phyloP scores from a whole-genome alignment of 2,113 vertebrate genomes.

The Baryphthengus martii region DNA sequence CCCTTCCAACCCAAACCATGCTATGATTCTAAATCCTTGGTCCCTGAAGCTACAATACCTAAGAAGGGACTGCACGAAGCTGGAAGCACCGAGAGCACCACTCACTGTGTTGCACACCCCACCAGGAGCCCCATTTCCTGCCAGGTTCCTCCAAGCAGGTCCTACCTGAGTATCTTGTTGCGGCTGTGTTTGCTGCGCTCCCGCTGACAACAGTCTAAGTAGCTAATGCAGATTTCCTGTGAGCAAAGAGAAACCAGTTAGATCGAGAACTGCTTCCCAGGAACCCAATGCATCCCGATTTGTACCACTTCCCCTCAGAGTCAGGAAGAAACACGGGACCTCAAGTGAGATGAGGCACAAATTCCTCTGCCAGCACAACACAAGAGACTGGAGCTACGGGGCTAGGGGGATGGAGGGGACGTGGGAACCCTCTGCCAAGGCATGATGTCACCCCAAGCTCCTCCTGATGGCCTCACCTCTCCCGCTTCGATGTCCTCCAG shows the following conservation, averaged over 20 bases:
- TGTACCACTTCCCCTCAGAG: not conserved
- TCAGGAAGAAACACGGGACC: not conserved
- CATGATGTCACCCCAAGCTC: not conserved
- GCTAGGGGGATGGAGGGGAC: not conserved
- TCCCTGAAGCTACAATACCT: not conserved
- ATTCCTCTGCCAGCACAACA: not conserved
- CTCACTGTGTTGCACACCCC: rapidly evolving
- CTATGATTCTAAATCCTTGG: not conserved
- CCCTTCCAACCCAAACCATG: not conserved
- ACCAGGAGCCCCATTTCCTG: too few relatives aligned
- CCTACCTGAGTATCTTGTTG: slow-evolving; percentile 93
- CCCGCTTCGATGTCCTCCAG: slow-evolving; percentile 88
- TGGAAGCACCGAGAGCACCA: not conserved
- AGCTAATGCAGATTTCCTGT: slow-evolving; percentile 98
- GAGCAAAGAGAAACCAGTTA: not conserved
- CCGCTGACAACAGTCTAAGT: slow-evolving; percentile 94
- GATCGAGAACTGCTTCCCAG: rapidly evolving
- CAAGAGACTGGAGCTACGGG: not conserved
- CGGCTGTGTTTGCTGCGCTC: slow-evolving; percentile 94
- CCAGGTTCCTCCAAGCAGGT: not conserved
- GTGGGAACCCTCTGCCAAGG: too few relatives aligned
- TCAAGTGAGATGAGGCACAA: rapidly evolving
- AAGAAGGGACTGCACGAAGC: not conserved
- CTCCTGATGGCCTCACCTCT: slow-evolving; percentile 80
- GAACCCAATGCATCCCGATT: not conserved